Evolutionary conservation across 2,888 invertebrate genomes (phyloP).

Genomic region (Nephrotoma guestfalica): DNA sequence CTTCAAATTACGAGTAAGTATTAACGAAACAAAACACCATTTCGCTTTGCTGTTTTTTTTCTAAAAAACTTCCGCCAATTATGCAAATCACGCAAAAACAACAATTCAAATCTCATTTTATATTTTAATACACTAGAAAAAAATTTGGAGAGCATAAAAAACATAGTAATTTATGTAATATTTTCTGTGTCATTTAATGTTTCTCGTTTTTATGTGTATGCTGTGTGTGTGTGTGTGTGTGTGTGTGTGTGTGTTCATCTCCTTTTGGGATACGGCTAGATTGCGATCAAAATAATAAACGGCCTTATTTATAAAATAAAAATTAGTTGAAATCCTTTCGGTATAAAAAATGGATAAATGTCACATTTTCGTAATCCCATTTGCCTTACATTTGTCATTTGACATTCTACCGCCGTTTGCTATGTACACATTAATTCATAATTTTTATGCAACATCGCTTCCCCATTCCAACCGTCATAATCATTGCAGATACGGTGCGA

Average conservation of each 20-base stretch:
- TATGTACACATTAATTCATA: not conserved
- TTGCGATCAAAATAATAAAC: not conserved
- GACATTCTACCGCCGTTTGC: not conserved
- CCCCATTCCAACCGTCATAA: not conserved
- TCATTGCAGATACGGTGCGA: not conserved
- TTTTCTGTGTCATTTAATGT: not conserved
- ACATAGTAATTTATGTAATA: not conserved
- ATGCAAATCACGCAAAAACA: not conserved
- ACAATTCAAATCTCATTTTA: not conserved
- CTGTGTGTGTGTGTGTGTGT: not conserved
- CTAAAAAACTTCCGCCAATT: not conserved
- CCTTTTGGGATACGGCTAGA: not conserved
- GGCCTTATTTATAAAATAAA: not conserved
- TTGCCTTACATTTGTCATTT: not conserved
- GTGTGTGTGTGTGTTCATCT: not conserved
- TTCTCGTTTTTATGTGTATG: not conserved
- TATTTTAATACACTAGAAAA: not conserved
- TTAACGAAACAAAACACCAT: not conserved
- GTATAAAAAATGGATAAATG: not conserved
- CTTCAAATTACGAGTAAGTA: not conserved
- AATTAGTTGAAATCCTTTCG: not conserved
- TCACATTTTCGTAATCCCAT: not conserved
- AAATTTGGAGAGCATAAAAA: not conserved
- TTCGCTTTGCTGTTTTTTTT: not conserved
- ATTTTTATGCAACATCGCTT: not conserved